Base-by-base conservation (phyloP, 2,888 invertebrate species). In the Petrophora chlorosata region DNA sequence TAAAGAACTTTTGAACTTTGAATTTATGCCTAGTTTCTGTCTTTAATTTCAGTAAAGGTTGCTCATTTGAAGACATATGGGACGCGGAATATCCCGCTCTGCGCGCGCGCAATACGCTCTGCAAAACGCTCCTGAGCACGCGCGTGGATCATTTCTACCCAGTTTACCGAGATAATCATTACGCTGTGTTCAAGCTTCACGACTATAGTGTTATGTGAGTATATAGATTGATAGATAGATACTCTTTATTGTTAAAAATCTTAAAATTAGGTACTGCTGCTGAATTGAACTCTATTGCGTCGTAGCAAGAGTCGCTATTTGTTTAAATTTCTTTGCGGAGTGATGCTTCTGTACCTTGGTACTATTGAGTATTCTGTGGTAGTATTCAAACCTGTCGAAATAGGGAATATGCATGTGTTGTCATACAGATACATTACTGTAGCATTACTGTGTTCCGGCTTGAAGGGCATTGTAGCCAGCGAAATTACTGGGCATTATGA, bases 21-120 rank as follows among this genome's bases (percentile, higher is more conserved):
- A n/a, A n/a, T n/a, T n/a, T n/a, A n/a, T n/a, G n/a, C n/a, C n/a
- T n/a, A n/a, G n/a, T 16, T 16, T 39, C 3, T 29, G 23, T 28
- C 0, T 15, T 3, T 25, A 0, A 45, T 59, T 41, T 0, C 75
- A 86, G 87, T 15, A 67, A 65, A 4, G 84, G 85, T 0, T 90
- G 88, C 48, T 71, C 82, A 0, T 81, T 82, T 59, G 63, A 63
- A 1, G 67, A 74, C 9, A 82, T 90, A 5, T 90, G 90, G 90
- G 83, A 83, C 19, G 12, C 53, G 0, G 86, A 84, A 35, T 29
- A 49, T 1, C 63, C 86, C 50, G 23, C 34, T 42, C 3, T 53
- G 26, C 25, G 35, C 16, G 9, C 7, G 48, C 25, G 55, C 10
- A 76, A 73, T 0, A 50, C 56, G 0, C 72, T 83, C 1, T 90